Evolutionary conservation across 35 echinoderm and acorn worm genomes (phyloP).

Genomic region (Ophioderma brevispina): DNA sequence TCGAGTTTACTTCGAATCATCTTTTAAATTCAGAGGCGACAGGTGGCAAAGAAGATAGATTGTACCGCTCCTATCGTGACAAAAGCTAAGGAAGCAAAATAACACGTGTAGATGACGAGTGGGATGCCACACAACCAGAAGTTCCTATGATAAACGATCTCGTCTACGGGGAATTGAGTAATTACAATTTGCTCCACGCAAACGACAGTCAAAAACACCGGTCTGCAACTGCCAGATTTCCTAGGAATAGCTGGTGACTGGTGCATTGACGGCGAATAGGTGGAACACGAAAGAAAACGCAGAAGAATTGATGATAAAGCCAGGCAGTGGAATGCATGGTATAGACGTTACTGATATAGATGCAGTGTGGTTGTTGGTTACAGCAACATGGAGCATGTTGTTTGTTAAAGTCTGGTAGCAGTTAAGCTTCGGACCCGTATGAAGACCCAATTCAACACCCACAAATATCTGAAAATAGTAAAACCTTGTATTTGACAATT

Average conservation of each 20-base stretch:
- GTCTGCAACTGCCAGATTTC: slow-evolving; percentile 69
- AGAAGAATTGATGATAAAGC: slow-evolving; percentile 46
- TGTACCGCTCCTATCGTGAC: slow-evolving; percentile 36
- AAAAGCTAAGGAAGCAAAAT: slow-evolving; percentile 49
- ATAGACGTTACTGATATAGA: slow-evolving; percentile 49
- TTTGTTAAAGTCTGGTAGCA: too few species aligned
- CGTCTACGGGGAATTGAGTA: slow-evolving; percentile 41
- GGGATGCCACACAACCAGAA: slow-evolving; percentile 50
- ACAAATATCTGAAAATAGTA: too few species aligned
- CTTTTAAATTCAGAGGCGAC: slow-evolving; percentile 13
- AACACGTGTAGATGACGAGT: slow-evolving; percentile 32
- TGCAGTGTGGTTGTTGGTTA: not conserved
- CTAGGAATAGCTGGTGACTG: slow-evolving; percentile 55
- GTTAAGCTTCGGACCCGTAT: too few species aligned
- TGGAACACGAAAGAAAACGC: slow-evolving; percentile 59
- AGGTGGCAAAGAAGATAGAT: slow-evolving; percentile 53
- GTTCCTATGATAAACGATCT: slow-evolving; percentile 41
- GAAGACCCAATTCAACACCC: too few species aligned
- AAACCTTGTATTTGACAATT: too few species aligned
- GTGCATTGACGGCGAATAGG: slow-evolving; percentile 49
- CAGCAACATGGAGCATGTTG: too few species aligned
- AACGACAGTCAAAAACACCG: slow-evolving; percentile 48
- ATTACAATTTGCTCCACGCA: slow-evolving; percentile 59
- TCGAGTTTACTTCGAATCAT: not conserved
- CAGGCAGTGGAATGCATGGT: slow-evolving; percentile 36